Base-by-base conservation (phyloP, 2,113 vertebrate species). In the Rhizomys pruinosus region DNA sequence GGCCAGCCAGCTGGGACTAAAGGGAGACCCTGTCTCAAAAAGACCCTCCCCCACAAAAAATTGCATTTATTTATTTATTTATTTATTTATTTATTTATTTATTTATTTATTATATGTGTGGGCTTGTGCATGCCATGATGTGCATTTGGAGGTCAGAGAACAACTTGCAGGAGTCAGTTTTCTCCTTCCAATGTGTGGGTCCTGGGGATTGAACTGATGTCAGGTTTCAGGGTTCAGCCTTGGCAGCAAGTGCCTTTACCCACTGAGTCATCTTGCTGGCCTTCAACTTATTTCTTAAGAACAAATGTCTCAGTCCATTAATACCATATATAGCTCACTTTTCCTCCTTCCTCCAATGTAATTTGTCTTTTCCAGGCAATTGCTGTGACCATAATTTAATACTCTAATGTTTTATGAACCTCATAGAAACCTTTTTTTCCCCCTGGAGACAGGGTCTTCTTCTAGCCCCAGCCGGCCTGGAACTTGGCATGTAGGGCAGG, bases 321-420 rank as follows among this genome's bases (percentile, higher is more conserved):
- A 88, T 92, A 20, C 78, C 84, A 63, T 81, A 52, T 55, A 84
- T 84, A 90, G 11, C 13, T 79, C 37, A 3, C 55, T 27, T 90
- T 78, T 92, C 15, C 29, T 82, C 80, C 37, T 85, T 87, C 63
- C 9, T 87, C 55, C 20, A 68, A 37, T 10, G 3, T 37, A 79
- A 23, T 80, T 90, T 59, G 42, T 52, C 72, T 79, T 96, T 94
- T 69, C 47, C 17, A 80, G 77, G 19, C 25, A 61, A 81, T 57
- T 88, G 17, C 32, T 90, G 66, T 84, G 93, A 11, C 34, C 55
- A 29, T 61, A 92, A 59, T 13, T 80, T 55, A 90, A n/a, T 63
- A 47, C 52, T 72, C 11, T 79, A 84, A 86, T 20, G 89, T 80
- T 88, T 92, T 15, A 64, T 20, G 39, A 81, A 72, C 23, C 13